Base-by-base conservation (phyloP, 1,140 invertebrate genomes). In the Nebria ingens region DNA sequence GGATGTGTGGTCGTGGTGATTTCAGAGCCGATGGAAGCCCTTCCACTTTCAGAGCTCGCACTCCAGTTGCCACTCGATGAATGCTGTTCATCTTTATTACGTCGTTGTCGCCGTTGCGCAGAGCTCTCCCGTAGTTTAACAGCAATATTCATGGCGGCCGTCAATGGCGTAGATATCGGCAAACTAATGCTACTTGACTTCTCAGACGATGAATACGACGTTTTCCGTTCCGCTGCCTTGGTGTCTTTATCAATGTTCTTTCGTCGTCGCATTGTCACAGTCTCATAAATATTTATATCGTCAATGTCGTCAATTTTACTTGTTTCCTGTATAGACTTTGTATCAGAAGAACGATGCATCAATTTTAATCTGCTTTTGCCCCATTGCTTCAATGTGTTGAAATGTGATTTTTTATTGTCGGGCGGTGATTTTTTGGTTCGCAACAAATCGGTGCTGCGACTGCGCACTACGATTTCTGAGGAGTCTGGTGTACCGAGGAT, bases 61-160 rank as follows among this genome's bases (percentile, higher is more conserved):
- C 89, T 92, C 93, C 93, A 95, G 70, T 95, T 94, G 45, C 93
- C 93, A 57, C 88, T 91, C 40, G 89, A 92, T 0, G 89, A 93
- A 70, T 91, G 86, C 3, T 74, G 75, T 66, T 91, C 89, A 56
- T 88, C 86, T 66, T 80, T 81, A 51, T 76, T 74, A 20, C 77
- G 73, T 54, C 80, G 70, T 45, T 79, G 78, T 59, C 85, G 74
- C 54, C 82, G 76, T 65, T 82, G 79, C 2, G 77, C 75, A 1
- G 83, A 82, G 56, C 81, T 81, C 61, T 84, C 83, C 55, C 86
- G 73, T 63, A 89, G 73, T 73, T 85, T 87, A 1, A 90, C 87
- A 4, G 77, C 77, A 23, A 72, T 69, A 58, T 72, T 76, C 58
- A 81, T 76, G 19, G 79, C 76, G 29, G 77, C 73, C 38, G 71